phyloP scores from a whole-genome alignment of 2,113 vertebrate genomes.

The Anhinga rufa region DNA sequence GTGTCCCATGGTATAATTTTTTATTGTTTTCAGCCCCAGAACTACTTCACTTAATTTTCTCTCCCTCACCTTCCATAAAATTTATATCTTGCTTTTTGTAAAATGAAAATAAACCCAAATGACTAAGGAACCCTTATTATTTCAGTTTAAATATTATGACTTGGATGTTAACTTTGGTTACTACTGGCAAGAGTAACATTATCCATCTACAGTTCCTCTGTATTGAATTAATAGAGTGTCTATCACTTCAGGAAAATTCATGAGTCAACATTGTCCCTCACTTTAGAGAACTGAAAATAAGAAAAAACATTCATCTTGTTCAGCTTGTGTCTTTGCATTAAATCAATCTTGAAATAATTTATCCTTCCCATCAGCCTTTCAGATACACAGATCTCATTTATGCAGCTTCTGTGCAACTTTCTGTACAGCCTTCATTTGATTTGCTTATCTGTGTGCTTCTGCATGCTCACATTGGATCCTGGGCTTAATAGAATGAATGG shows the following conservation, averaged over 20 bases:
- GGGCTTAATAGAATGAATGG: neutral
- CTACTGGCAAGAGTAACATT: neutral
- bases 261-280: neutral
- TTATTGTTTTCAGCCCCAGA: neutral
- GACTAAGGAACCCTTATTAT: neutral
- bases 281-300: neutral
- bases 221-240: neutral
- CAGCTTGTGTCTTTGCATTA: constrained; percentile 15
- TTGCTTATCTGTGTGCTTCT: constrained; percentile 32
- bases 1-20: neutral
- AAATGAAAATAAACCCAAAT: neutral
- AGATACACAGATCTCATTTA: neutral
- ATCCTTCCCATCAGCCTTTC: neutral
- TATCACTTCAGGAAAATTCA: neutral
- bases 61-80: neutral
- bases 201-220: neutral
- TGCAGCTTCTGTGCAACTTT: neutral
- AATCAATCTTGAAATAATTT: constrained; percentile 39
- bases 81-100: neutral
- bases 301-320: constrained; percentile 15
- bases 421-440: neutral
- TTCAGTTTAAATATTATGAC: neutral
- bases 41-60: neutral
- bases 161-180: neutral
- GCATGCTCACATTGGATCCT: neutral